A percentile compares a stretch with the other conserved stretches of the same genome.
phyloP scores from a whole-genome alignment of 2,888 invertebrate species.

The Cynaeus angustus region DNA sequence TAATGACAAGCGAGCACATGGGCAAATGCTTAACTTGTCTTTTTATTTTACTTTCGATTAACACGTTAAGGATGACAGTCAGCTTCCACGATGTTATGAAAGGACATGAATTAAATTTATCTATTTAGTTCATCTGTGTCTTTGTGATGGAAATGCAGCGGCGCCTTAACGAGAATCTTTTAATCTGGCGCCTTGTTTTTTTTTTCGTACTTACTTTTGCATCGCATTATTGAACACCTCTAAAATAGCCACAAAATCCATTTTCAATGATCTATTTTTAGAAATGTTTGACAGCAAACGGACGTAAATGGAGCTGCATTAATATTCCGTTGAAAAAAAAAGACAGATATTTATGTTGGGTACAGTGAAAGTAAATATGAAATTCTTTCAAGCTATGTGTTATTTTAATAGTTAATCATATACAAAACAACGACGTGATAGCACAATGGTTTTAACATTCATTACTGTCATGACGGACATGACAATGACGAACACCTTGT shows the following conservation, averaged over 20 bases:
- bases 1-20: constrained; percentile 35
- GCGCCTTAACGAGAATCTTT: constrained; percentile 42
- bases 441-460: too few species aligned
- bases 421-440: too few species aligned
- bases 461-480: too few species aligned
- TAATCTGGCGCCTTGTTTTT: constrained; percentile 35
- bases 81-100: constrained; percentile 36
- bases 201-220: not conserved
- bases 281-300: constrained; percentile 1
- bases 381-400: too few species aligned
- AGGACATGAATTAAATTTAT: constrained; percentile 43
- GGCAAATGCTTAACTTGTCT: constrained; percentile 17
- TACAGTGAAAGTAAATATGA: too few species aligned
- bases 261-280: constrained; percentile 6
- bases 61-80: constrained; percentile 42
- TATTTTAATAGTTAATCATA: too few species aligned
- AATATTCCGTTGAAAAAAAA: not conserved
- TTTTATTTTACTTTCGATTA: constrained; percentile 34
- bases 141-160: constrained; percentile 41
- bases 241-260: not conserved
- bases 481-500: too few species aligned
- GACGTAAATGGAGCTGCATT: not conserved
- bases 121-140: constrained; percentile 33
- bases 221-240: not conserved
- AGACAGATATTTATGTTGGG: not conserved